phyloP scores from a whole-genome alignment of 2,888 invertebrate species.

The Aspidiotus destructor region DNA sequence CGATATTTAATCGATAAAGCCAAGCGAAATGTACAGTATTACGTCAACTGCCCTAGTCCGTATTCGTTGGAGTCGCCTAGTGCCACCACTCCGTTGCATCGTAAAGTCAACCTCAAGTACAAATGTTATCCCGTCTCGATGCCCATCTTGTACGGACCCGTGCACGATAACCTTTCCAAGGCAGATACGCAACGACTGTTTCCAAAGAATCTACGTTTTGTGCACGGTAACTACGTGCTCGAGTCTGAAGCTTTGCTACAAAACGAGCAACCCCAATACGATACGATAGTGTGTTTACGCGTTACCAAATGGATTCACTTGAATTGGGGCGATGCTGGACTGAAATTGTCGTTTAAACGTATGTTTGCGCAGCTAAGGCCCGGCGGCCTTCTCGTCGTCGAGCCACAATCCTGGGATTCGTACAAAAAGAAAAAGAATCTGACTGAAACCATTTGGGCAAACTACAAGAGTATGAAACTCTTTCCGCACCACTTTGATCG shows the following conservation, averaged over 20 bases:
- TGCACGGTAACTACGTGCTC: slow-evolving; percentile 86
- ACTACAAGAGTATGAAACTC: slow-evolving; percentile 75
- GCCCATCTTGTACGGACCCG: slow-evolving; percentile 74
- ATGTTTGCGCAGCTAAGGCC: slow-evolving; percentile 85
- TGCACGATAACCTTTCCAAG: slow-evolving; percentile 39
- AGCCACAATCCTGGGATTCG: slow-evolving; percentile 91
- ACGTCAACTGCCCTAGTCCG: slow-evolving; percentile 44
- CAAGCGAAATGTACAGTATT: slow-evolving; percentile 61
- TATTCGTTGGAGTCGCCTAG: slow-evolving; percentile 22
- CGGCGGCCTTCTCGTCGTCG: slow-evolving; percentile 85
- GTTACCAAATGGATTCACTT: slow-evolving; percentile 98
- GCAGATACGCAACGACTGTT: slow-evolving; percentile 1
- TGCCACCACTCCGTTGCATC: not conserved
- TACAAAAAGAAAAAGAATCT: slow-evolving; percentile 81
- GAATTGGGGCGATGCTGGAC: slow-evolving; percentile 90
- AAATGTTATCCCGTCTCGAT: slow-evolving; percentile 62
- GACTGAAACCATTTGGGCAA: slow-evolving; percentile 73
- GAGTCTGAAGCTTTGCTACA: slow-evolving; percentile 74
- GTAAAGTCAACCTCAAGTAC: slow-evolving; percentile 22
- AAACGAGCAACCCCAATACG: slow-evolving; percentile 82
- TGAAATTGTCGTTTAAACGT: slow-evolving; percentile 82
- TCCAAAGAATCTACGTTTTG: slow-evolving; percentile 37
- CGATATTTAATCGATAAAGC: slow-evolving; percentile 49
- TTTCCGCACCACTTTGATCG: slow-evolving; percentile 89
- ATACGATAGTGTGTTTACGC: slow-evolving; percentile 87